These are phyloP conservation scores for Chiloscyllium punctatum DNA, from an alignment of 2,797 vertebrate genomes.

Conservation along the genomic window DNA sequence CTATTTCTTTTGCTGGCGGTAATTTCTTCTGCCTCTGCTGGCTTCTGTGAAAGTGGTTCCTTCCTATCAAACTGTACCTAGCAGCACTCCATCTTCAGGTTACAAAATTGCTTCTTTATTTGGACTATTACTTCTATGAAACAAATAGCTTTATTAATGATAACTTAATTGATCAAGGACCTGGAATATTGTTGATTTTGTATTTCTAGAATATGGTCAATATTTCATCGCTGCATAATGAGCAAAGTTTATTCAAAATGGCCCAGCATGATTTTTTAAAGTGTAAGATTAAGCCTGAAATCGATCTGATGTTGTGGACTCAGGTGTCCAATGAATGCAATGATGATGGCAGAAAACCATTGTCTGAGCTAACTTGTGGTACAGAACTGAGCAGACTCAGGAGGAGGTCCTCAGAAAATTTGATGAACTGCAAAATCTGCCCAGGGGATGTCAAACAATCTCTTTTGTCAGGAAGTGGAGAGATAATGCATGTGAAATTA, in stretches of 20 bases:
- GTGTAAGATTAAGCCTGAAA: neutral
- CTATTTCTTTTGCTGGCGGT: neutral
- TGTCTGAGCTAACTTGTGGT: neutral
- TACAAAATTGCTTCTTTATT: neutral
- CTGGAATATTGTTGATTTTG: neutral
- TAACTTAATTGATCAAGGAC: neutral
- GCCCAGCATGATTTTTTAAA: neutral
- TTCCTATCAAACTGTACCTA: neutral
- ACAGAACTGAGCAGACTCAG: neutral
- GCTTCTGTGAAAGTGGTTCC: neutral
- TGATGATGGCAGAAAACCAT: neutral
- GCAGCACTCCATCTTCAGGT: neutral
- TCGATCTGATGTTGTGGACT: neutral
- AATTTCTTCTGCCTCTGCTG: neutral
- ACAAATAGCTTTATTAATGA: neutral
- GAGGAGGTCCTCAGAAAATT: neutral
- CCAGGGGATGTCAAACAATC: neutral
- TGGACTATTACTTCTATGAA: neutral
- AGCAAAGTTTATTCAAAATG: neutral
- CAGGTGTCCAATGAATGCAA: neutral
- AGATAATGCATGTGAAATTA: neutral
- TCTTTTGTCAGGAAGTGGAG: neutral
- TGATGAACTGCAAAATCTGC: neutral
- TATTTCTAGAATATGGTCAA: neutral
- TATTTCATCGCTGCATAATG: neutral